A percentile compares a stretch with the other conserved stretches of the same genome.
phyloP scores from a whole-genome alignment of 64 coral and sea anemone species.

The Orbicella faveolata region DNA sequence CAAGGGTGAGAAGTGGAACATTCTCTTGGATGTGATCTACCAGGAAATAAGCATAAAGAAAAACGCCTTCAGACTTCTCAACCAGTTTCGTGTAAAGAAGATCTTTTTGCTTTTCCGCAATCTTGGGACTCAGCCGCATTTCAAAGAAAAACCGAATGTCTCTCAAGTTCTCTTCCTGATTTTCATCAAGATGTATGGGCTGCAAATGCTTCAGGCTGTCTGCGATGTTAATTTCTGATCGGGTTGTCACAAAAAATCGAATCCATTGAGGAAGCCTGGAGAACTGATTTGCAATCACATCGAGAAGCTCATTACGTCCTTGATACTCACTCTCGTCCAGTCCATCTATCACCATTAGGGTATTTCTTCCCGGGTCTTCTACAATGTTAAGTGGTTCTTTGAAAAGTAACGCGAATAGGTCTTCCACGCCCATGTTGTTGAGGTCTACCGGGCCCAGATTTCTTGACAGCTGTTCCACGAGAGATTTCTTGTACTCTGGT shows the following conservation, averaged over 20 bases:
- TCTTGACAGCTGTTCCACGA: constrained; percentile 36
- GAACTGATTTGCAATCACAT: constrained; percentile 24
- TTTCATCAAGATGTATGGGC: background rate
- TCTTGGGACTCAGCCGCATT: background rate
- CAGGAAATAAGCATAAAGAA: constrained; percentile 28
- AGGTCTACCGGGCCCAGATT: constrained; percentile 20
- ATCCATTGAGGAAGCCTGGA: constrained; percentile 13
- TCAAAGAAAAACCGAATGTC: constrained; percentile 5
- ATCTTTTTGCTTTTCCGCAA: background rate
- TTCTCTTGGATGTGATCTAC: background rate
- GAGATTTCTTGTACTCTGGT: constrained; percentile 15
- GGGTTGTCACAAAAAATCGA: constrained; percentile 15
- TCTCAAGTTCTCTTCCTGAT: background rate
- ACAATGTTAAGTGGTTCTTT: constrained; percentile 1
- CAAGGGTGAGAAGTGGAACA: background rate
- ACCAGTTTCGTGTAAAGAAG: background rate
- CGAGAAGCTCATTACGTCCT: constrained; percentile 1
- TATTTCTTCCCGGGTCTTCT: background rate
- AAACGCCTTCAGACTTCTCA: constrained; percentile 7
- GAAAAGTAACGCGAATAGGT: constrained; percentile 29
- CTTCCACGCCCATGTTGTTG: constrained; percentile 28
- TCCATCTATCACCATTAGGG: constrained; percentile 24
- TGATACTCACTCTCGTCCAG: constrained; percentile 38
- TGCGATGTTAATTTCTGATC: constrained; percentile 10
- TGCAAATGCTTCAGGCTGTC: background rate